Conservation (phyloP, 2,888 invertebrate genomes). For the Parnassius smintheus region DNA sequence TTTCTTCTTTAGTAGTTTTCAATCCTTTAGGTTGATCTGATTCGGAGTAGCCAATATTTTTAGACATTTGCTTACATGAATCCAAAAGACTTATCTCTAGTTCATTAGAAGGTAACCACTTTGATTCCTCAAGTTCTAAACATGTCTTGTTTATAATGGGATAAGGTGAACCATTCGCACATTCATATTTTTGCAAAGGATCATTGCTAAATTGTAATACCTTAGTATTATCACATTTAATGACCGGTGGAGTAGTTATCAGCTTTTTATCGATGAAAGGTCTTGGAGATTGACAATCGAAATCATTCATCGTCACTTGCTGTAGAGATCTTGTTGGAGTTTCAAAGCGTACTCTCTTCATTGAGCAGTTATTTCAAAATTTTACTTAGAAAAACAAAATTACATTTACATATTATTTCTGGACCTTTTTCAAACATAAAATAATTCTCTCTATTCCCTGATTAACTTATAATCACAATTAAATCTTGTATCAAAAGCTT, state of each 20-base stretch:
- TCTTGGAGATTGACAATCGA: conserved; percentile 70
- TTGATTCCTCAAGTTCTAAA: conserved; percentile 36
- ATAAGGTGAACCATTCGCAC: conserved; percentile 61
- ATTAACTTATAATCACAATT: too few relatives aligned
- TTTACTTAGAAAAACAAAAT: too few relatives aligned
- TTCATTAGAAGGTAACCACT: conserved; percentile 59
- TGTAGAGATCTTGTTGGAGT: conserved; percentile 43
- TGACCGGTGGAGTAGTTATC: conserved; percentile 38
- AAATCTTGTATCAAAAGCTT: too few relatives aligned
- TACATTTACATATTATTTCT: too few relatives aligned
- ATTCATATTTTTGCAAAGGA: conserved; percentile 60
- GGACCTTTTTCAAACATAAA: too few relatives aligned
- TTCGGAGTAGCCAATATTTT: conserved; percentile 33
- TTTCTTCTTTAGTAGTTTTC: background rate
- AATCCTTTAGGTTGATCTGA: background rate
- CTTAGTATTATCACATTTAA: conserved; percentile 33
- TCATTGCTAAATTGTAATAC: conserved; percentile 53
- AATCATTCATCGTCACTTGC: conserved; percentile 50
- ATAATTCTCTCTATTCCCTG: too few relatives aligned
- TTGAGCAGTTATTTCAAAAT: conserved; percentile 31
- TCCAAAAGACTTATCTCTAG: conserved; percentile 69
- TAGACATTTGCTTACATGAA: conserved; percentile 43
- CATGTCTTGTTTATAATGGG: conserved; percentile 54
- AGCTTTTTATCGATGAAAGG: conserved; percentile 55
- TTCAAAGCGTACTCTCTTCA: conserved; percentile 75